These are phyloP conservation scores for Ascidia mentula DNA, from an alignment of 23 tunicate genomes.

Conservation along the genomic window DNA sequence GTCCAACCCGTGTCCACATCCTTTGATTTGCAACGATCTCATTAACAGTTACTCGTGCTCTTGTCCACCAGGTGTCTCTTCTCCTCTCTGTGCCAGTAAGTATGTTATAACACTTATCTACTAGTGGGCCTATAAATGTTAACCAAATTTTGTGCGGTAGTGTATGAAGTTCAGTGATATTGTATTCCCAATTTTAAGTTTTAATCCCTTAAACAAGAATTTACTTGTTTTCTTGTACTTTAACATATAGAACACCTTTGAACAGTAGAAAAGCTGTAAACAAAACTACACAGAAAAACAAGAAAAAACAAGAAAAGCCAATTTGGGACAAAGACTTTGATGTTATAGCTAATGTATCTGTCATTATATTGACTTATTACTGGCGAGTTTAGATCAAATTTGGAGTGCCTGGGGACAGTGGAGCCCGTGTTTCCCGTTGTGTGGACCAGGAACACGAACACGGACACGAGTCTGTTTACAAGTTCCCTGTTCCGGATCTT, in stretches of 20 bases:
- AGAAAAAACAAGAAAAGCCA: too few species aligned
- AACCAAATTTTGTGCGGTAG: too few species aligned
- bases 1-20: not conserved
- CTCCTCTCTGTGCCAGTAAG: not conserved
- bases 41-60: slow-evolving; percentile 2
- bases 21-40: slow-evolving; percentile 1
- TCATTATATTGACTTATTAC: not conserved
- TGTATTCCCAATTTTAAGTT: not conserved
- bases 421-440: not conserved
- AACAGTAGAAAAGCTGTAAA: too few species aligned
- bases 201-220: not conserved
- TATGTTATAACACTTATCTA: not conserved
- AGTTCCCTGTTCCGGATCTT: not conserved
- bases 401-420: not conserved
- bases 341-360: too few species aligned
- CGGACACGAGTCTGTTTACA: not conserved
- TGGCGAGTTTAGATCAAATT: not conserved
- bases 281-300: too few species aligned
- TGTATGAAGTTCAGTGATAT: too few species aligned
- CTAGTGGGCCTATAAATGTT: too few species aligned
- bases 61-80: not conserved
- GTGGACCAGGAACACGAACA: not conserved
- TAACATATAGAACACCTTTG: too few species aligned
- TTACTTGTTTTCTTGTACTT: too few species aligned
- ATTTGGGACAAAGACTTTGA: too few species aligned